phyloP scores from a whole-genome alignment of 2,888 invertebrate genomes.

The Thereva nobilitata region DNA sequence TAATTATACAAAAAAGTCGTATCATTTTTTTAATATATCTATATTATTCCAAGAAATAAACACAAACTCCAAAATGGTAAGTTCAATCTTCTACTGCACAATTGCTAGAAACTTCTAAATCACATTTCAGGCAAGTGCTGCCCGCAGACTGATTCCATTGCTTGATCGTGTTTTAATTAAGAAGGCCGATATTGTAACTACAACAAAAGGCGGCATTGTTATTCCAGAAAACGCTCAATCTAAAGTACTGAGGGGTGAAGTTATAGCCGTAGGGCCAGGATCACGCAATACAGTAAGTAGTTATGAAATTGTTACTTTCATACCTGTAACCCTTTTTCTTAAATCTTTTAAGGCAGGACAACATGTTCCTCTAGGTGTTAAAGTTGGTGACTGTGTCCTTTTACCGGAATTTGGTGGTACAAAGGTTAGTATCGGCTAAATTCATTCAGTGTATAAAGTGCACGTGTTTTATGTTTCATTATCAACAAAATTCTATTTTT shows the following conservation, averaged over 20 bases:
- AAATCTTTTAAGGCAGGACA: conserved; percentile 71
- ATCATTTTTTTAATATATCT: conserved; percentile 3
- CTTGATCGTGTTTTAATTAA: conserved; percentile 94
- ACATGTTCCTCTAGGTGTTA: conserved; percentile 76
- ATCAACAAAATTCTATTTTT: too few relatives aligned
- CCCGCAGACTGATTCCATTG: conserved; percentile 79
- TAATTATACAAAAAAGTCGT: too few relatives aligned
- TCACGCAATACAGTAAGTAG: conserved; percentile 66
- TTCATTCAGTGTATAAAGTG: too few relatives aligned
- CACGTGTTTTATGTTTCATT: too few relatives aligned
- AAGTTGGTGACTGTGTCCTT: conserved; percentile 92
- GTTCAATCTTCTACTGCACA: too few relatives aligned
- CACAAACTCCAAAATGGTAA: too few relatives aligned
- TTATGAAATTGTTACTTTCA: conserved; percentile 54
- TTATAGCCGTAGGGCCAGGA: conserved; percentile 94
- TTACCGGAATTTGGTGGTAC: conserved; percentile 99
- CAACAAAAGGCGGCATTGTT: conserved; percentile 94
- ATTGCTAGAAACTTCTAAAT: too few relatives aligned
- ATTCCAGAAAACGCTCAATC: conserved; percentile 95
- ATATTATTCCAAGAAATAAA: too few relatives aligned
- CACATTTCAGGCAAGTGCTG: conserved; percentile 55
- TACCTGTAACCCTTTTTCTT: neutral
- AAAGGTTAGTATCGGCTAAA: conserved; percentile 62
- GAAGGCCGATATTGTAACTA: conserved; percentile 86
- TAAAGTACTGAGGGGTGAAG: conserved; percentile 91